Conservation (phyloP, 2,888 invertebrate genomes). For the Uloborus plumipes region DNA sequence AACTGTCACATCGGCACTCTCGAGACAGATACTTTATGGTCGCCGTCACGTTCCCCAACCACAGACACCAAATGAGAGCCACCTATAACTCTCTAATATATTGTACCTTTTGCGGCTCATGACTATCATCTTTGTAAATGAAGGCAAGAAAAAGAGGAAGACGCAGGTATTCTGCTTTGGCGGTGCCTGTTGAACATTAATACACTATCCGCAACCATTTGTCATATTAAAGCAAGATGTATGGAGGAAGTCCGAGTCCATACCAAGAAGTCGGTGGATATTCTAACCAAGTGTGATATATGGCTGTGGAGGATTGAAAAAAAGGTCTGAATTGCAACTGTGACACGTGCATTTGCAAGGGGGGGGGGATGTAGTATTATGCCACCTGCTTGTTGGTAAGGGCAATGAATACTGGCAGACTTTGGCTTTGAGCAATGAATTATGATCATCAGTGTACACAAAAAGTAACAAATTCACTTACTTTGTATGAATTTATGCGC, state of each 20-base stretch:
- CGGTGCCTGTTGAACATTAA: conserved; percentile 33
- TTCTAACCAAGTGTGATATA: conserved; percentile 15
- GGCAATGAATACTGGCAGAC: too few species aligned
- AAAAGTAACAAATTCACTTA: too few species aligned
- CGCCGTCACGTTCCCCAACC: conserved; percentile 11
- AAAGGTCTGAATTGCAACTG: conserved; percentile 14
- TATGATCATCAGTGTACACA: too few species aligned
- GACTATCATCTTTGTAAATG: conserved; percentile 51
- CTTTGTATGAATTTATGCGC: too few species aligned
- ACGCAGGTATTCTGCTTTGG: conserved; percentile 29
- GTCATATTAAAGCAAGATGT: conserved; percentile 39
- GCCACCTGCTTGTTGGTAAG: too few species aligned
- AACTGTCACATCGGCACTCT: conserved; percentile 17
- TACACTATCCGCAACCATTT: conserved; percentile 27
- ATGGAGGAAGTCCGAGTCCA: conserved; percentile 10
- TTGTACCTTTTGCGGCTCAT: conserved; percentile 25
- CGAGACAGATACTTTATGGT: conserved; percentile 31
- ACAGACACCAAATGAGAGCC: conserved; percentile 15
- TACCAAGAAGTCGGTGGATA: neutral
- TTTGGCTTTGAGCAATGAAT: too few species aligned
- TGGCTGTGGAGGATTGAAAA: neutral
- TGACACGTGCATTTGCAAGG: conserved; percentile 2
- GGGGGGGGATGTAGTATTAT: neutral
- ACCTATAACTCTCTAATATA: conserved; percentile 25
- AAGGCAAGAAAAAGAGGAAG: conserved; percentile 16